Evolutionary conservation across 2,113 vertebrate species (phyloP), one percentile per base, ranked within the genome.

Genomic region (Callaeas wilsoni): DNA sequence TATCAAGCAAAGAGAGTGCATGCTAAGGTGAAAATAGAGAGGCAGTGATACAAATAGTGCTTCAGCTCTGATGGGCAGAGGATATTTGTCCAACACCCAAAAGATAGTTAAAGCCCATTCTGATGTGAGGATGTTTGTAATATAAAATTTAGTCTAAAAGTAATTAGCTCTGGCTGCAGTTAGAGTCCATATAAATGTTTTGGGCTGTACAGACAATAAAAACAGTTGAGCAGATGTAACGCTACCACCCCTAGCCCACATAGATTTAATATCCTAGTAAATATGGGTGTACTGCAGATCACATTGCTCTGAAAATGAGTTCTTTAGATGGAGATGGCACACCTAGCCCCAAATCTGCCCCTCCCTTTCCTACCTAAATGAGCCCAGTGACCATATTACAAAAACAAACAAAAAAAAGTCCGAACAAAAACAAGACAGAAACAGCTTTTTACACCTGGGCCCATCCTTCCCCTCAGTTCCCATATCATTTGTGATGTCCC

Each of bases 1-100:
- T 47, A 25, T 30, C 35, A 52, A 12, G 7, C 0, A 0, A 60
- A 52, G 9, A 27, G 44, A 20, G 9, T 25, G 5, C 17, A 13
- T 14, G 13, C 3, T 13, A 64, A 64, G 13, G 53, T 11, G 7
- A 37, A 13, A 15, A 52, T 14, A 27, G 14, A 68, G 32, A 76
- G 25, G 30, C 52, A 50, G 17, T 33, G 33, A 19, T 35, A 77
- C 17, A 52, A 52, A 33, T 5, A 68, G 26, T 27, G 27, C 21
- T 35, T 52, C 37, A 52, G 18, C 53, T 68, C 53, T 68, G 14
- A 42, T 44, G 22, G 37, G 37, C 46, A 77, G 44, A 86, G 11
- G 32, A 12, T 50, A 27, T 59, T 86, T 68, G 13, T 59, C 21
- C 52, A 50, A 32, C 21, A 57, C 4, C 3, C 35, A 35, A 59